Conservation (phyloP, 2,797 vertebrate species). For the Labeo calbasu region DNA sequence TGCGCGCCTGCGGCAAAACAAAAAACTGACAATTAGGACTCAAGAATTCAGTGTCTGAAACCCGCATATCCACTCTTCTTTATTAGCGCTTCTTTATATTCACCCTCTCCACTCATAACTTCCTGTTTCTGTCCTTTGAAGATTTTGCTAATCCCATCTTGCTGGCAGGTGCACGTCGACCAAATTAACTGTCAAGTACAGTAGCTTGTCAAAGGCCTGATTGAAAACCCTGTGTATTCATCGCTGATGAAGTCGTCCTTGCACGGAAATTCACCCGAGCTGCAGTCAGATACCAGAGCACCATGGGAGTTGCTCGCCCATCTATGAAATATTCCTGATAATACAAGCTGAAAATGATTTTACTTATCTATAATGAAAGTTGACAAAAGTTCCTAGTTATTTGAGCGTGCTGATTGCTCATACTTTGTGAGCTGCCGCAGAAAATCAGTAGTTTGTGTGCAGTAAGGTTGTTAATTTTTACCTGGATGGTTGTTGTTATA, state of each 20-base stretch:
- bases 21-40: constrained; percentile 57
- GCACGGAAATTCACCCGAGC: constrained; percentile 9
- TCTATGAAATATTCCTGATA: constrained; percentile 28
- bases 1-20: constrained; percentile 33
- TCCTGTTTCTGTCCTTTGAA: constrained; percentile 22
- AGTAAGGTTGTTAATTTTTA: neutral
- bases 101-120: constrained; percentile 3
- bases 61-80: constrained; percentile 50
- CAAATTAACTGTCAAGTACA: constrained; percentile 26
- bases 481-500: neutral
- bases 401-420: neutral
- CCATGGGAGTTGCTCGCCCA: constrained; percentile 9
- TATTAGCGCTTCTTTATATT: constrained; percentile 50
- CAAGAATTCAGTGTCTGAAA: constrained; percentile 46
- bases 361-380: constrained; percentile 8
- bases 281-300: constrained; percentile 4
- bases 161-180: constrained; percentile 28
- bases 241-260: constrained; percentile 15
- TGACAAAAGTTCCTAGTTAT: neutral
- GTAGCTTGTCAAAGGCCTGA: constrained; percentile 32
- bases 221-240: constrained; percentile 39
- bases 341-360: constrained; percentile 30
- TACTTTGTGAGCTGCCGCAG: neutral
- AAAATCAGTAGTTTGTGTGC: neutral
- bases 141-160: constrained; percentile 27